Conservation (phyloP, 2,888 invertebrate genomes). For the Euspilapteryx auroguttella region DNA sequence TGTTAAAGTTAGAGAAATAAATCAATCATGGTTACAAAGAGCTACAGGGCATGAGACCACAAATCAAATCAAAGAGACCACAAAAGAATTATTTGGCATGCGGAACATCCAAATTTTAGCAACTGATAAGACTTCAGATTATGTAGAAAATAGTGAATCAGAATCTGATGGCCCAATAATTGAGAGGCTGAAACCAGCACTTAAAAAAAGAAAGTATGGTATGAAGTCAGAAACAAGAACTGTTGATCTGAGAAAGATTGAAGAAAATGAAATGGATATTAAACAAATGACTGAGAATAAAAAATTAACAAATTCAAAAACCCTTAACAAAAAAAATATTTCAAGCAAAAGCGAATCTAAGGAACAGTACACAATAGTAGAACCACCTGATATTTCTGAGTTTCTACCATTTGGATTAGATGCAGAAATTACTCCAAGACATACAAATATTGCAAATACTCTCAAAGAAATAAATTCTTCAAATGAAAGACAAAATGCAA, state of each 20-base stretch:
- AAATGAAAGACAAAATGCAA: slow-evolving; percentile 1
- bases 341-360: slow-evolving; percentile 6
- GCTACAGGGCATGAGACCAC: slow-evolving; percentile 23
- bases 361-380: slow-evolving; percentile 8
- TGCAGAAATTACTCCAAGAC: slow-evolving; percentile 29
- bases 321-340: neutral
- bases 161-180: slow-evolving; percentile 52
- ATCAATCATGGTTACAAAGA: slow-evolving; percentile 46
- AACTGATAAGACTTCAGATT: slow-evolving; percentile 42
- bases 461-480: slow-evolving; percentile 11
- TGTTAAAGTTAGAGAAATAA: slow-evolving; percentile 21
- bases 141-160: slow-evolving; percentile 75
- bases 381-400: slow-evolving; percentile 42
- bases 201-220: slow-evolving; percentile 56
- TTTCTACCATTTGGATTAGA: slow-evolving; percentile 41
- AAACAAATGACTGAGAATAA: too few species aligned
- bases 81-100: slow-evolving; percentile 29
- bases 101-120: slow-evolving; percentile 22
- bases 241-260: slow-evolving; percentile 5
- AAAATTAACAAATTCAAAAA: too few species aligned
- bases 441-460: slow-evolving; percentile 23
- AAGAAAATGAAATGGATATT: slow-evolving; percentile 1
- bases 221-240: too few species aligned
- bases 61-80: slow-evolving; percentile 3
- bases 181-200: slow-evolving; percentile 54